Percentiles rank a stretch among this genome's conserved stretches.
Evolutionary conservation across 1,140 invertebrate species (phyloP).

Genomic region (Bicyclus anynana): DNA sequence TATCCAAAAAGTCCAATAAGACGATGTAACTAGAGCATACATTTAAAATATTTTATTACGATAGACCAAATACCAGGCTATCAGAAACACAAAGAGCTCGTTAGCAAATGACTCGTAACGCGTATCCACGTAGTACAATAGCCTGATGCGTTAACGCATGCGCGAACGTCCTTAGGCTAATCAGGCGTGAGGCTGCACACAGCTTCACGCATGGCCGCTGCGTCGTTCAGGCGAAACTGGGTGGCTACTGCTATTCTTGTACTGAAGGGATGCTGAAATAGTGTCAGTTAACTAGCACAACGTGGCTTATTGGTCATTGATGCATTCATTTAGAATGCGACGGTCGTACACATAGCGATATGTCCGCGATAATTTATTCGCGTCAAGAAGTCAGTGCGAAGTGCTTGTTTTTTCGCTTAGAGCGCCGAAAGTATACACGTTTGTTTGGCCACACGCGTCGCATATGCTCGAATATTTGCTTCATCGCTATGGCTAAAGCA

Average conservation of each 20-base stretch:
- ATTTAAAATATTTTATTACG: not conserved
- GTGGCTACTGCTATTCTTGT: conserved; percentile 17
- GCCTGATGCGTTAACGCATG: conserved; percentile 28
- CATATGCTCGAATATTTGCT: no score
- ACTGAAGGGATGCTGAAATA: conserved; percentile 6
- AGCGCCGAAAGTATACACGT: no score
- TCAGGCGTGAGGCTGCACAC: conserved; percentile 28
- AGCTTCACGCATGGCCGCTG: conserved; percentile 25
- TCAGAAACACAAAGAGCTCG: conserved; percentile 3
- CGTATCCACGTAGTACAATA: conserved; percentile 18
- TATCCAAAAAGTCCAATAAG: no score
- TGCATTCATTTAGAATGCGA: no score
- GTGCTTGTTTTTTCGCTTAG: no score
- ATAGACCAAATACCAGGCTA: conserved; percentile 1
- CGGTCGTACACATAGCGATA: no score
- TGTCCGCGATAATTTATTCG: no score
- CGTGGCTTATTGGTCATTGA: not conserved
- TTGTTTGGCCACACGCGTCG: no score
- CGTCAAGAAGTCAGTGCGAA: no score
- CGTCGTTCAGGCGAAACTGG: conserved; percentile 23
- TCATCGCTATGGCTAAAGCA: no score
- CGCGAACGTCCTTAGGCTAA: conserved; percentile 21
- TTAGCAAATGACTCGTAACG: conserved; percentile 24
- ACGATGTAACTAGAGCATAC: no score
- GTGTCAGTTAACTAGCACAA: not conserved